phyloP scores from a whole-genome alignment of 2,888 invertebrate genomes.

The Luperina testacea region DNA sequence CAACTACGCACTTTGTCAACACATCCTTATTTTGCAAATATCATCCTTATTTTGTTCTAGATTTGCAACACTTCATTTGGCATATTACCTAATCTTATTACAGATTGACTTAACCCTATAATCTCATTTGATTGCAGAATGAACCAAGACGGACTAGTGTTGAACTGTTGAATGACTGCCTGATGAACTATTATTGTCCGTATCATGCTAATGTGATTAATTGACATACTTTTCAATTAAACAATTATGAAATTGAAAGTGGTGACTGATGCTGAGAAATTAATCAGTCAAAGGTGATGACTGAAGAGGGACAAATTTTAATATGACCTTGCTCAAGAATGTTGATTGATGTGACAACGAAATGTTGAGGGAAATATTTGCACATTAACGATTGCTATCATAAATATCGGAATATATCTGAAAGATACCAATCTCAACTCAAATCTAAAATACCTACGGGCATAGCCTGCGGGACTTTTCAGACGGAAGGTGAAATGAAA shows the following conservation, averaged over 20 bases:
- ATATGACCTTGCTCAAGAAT: not conserved
- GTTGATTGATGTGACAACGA: not conserved
- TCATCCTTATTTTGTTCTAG: not conserved
- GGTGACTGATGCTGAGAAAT: constrained; percentile 2
- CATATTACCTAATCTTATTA: constrained; percentile 40
- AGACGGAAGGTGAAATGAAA: not conserved
- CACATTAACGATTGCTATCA: not conserved
- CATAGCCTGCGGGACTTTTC: constrained; percentile 4
- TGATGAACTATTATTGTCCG: constrained; percentile 39
- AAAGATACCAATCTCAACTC: constrained; percentile 12
- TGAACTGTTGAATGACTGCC: constrained; percentile 35
- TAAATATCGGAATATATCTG: not conserved
- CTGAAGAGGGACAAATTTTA: not conserved
- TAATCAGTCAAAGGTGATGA: constrained; percentile 10
- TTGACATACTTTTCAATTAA: constrained; percentile 23
- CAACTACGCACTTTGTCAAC: not conserved
- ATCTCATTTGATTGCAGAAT: constrained; percentile 31
- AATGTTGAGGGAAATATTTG: constrained; percentile 8
- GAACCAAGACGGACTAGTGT: constrained; percentile 32
- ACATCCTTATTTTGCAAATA: not conserved
- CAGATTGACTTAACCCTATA: constrained; percentile 17
- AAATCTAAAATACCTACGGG: not conserved
- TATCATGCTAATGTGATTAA: constrained; percentile 23
- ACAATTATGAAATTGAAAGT: constrained; percentile 11
- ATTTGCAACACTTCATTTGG: constrained; percentile 16